phyloP scores from a whole-genome alignment of 1,140 invertebrate genomes.

The Mya arenaria region DNA sequence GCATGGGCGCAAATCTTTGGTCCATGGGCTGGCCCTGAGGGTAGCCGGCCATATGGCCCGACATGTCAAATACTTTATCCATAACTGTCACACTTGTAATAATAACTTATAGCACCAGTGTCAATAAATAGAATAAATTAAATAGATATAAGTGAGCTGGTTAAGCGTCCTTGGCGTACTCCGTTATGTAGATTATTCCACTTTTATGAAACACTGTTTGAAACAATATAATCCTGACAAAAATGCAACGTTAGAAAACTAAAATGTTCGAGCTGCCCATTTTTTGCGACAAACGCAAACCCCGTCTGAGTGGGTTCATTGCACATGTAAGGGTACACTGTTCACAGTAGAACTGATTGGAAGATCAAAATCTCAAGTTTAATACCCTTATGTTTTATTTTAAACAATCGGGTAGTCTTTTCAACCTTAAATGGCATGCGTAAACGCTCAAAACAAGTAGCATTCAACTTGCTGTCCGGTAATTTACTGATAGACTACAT shows the following conservation, averaged over 20 bases:
- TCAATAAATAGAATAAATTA: conserved; percentile 10
- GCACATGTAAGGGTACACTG: conserved; percentile 23
- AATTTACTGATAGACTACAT: conserved; percentile 39
- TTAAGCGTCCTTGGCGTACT: no score
- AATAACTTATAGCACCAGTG: not conserved
- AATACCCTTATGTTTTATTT: conserved; percentile 58
- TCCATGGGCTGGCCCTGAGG: conserved; percentile 53
- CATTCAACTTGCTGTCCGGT: conserved; percentile 39
- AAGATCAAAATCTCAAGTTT: conserved; percentile 40
- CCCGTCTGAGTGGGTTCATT: conserved; percentile 40
- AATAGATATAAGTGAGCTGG: conserved; percentile 34
- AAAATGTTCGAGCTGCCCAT: no score
- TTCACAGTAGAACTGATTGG: conserved; percentile 44
- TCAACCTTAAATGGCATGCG: conserved; percentile 39
- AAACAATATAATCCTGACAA: no score
- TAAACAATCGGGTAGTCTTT: conserved; percentile 55
- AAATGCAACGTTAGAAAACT: no score
- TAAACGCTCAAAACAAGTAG: conserved; percentile 25
- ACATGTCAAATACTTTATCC: conserved; percentile 48
- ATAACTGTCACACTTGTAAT: conserved; percentile 16
- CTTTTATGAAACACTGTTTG: no score
- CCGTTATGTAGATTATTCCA: no score
- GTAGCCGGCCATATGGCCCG: conserved; percentile 46
- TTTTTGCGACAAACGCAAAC: conserved; percentile 41
- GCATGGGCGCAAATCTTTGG: conserved; percentile 52